Evolutionary conservation across 2,797 vertebrate species (phyloP), one percentile per base, ranked within the genome.

Genomic region (Dendrocincla tyrannina): DNA sequence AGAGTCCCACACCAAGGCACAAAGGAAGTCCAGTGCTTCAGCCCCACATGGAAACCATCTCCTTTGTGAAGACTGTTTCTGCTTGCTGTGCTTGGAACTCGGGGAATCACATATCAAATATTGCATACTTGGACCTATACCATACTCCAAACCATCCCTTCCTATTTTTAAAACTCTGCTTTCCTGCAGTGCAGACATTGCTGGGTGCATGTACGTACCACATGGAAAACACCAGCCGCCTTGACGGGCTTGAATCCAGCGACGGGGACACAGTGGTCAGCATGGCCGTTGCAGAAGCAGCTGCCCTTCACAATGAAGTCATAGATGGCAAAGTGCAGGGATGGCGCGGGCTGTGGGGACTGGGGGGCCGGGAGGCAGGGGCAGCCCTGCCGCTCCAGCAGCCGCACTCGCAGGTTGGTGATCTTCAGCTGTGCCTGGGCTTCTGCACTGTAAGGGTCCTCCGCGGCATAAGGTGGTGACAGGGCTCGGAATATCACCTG

Each of bases 241-340:
- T 97, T 98, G 91, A 98, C 20, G 2, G 98, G 98, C 87, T 95
- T 98, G 98, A 99, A 99, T 15, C 98, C 98, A 1, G 97, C 77
- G 0, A 98, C 97, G 0, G 99, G 98, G 13, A 98, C 59, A 39
- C 99, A 99, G 70, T 98, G 99, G 95, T 99, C 99, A 0, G 99
- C 99, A 1, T 99, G 99, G 79, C 99, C 99, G 0, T 99, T 99
- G 91, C 99, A 99, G 97, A 99, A 99, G 97, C 99, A 99, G 98
- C 99, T 99, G 91, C 99, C 99, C 97, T 99, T 99, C 92, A 99
- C 98, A 5, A 99, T 99, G 96, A 99, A 98, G 97, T 99, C 99
- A 5, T 99, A 99, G 97, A 99, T 88, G 37, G 99, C 99, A 0
- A 99, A 99, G 97, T 99, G 98, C 24, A 92, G 98, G 16, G 98